Evolutionary conservation across 2,113 vertebrate genomes (phyloP), one percentile per base, ranked within the genome.

Genomic region (Apus apus): DNA sequence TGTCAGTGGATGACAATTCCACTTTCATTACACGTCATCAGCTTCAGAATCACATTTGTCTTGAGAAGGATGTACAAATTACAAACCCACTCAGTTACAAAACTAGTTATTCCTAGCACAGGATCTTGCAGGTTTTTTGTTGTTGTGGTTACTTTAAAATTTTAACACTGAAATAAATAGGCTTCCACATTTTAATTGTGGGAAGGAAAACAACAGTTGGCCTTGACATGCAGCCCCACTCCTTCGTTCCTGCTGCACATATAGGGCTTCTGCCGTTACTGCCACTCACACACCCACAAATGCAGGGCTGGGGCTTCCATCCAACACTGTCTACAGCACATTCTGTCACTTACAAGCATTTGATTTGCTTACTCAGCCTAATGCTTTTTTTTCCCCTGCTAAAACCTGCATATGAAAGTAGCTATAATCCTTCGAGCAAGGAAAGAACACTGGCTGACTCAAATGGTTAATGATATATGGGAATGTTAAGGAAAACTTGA

Each of bases 61-160:
- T 90, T 72, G n/a, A 90, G 46, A 67, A 78, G 18, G 45, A 70
- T 73, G 85, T 66, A 68, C 74, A 95, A 91, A 85, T 83, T 13
- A 73, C 56, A 91, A 89, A 66, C 85, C 58, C 74, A 80, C 85
- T 80, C 67, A 45, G 10, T 82, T 65, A 90, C 62, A 94, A 93
- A 95, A 57, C 82, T 22, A 57, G 53, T 70, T 79, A 80, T 85
- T 90, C 70, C 74, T 83, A 73, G 36, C 43, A 38, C 60, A 80
- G 64, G 60, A 62, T 77, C 68, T 46, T 70, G 67, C 65, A 54
- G 71, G 53, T 87, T 38, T 36, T 72, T 27, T 74, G 38, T 61
- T 85, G 71, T 87, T 75, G 43, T n/a, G 72, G 48, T n/a, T 87
- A 48, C 36, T 71, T 82, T 62, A 46, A 34, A 45, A 85, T 73